Percentiles rank a stretch among this genome's conserved stretches.
Evolutionary conservation across 2,888 invertebrate species (phyloP).

Genomic region (Lasioglossum leucozonium): DNA sequence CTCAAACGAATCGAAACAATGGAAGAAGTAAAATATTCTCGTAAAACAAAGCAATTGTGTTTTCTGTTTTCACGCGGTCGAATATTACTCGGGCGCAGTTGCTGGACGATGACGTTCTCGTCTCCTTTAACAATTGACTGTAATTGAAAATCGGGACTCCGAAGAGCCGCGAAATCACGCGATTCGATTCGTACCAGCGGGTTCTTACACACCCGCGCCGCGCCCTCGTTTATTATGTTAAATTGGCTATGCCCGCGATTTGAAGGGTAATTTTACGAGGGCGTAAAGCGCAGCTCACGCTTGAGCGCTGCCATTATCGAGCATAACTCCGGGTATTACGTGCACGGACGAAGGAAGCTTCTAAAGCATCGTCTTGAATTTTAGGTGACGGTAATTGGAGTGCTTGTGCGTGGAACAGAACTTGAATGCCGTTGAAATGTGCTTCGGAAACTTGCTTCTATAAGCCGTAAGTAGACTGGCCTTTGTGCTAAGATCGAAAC

Average conservation of each 20-base stretch:
- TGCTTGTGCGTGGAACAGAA: background rate
- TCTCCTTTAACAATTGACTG: no score
- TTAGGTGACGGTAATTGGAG: slow-evolving; percentile 1
- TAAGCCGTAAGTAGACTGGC: background rate
- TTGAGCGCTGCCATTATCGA: background rate
- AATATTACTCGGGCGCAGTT: no score
- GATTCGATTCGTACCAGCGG: background rate
- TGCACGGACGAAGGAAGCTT: background rate
- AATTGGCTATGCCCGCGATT: background rate
- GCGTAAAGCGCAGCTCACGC: background rate
- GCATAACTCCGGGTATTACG: background rate
- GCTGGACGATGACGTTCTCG: no score
- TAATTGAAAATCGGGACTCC: no score
- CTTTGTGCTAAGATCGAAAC: background rate
- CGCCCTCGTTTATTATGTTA: background rate
- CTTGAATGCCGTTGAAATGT: background rate
- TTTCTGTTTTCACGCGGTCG: no score
- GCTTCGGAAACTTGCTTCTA: background rate
- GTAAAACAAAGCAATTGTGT: no score
- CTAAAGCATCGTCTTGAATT: background rate
- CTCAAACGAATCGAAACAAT: no score
- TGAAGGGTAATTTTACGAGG: background rate
- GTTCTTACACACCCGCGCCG: background rate
- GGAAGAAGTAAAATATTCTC: no score
- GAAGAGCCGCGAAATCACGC: no score